A percentile compares a stretch with the other conserved stretches of the same genome.
These are phyloP conservation scores for Microctonus aethiopoides DNA, from an alignment of 2,888 invertebrate genomes.

Conservation along the genomic window DNA sequence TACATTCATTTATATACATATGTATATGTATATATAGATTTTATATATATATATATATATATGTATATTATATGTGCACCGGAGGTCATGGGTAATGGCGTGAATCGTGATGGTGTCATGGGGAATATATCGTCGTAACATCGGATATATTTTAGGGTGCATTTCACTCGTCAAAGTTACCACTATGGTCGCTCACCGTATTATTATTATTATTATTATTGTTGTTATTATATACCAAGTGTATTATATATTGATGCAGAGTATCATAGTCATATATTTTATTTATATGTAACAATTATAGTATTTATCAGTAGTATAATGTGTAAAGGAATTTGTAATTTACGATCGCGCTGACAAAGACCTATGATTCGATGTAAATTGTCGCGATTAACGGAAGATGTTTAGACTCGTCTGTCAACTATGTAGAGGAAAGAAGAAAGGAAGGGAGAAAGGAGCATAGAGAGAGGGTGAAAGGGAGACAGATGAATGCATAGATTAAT, in stretches of 20 bases:
- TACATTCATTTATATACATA: constrained; percentile 15
- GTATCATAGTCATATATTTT: no score
- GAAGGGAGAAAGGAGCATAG: not conserved
- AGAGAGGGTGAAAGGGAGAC: not conserved
- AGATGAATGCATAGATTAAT: not conserved
- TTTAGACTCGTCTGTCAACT: constrained; percentile 30
- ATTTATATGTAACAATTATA: no score
- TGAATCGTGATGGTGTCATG: constrained; percentile 46
- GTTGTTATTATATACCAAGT: no score
- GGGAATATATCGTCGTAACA: constrained; percentile 22
- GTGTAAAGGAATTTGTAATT: constrained; percentile 41
- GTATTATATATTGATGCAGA: no score
- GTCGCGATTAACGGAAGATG: constrained; percentile 43
- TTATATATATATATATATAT: no score
- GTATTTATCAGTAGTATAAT: constrained; percentile 3
- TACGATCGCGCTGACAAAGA: constrained; percentile 41
- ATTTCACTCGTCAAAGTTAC: constrained; percentile 41
- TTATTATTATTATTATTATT: no score
- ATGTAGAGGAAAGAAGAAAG: not conserved
- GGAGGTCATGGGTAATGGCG: constrained; percentile 55
- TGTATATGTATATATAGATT: no score
- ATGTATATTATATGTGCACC: no score
- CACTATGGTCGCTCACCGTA: no score
- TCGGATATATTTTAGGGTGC: constrained; percentile 41
- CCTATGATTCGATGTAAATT: constrained; percentile 42